Base-by-base conservation (phyloP, 2,113 vertebrate species). In the Carassius gibelio region DNA sequence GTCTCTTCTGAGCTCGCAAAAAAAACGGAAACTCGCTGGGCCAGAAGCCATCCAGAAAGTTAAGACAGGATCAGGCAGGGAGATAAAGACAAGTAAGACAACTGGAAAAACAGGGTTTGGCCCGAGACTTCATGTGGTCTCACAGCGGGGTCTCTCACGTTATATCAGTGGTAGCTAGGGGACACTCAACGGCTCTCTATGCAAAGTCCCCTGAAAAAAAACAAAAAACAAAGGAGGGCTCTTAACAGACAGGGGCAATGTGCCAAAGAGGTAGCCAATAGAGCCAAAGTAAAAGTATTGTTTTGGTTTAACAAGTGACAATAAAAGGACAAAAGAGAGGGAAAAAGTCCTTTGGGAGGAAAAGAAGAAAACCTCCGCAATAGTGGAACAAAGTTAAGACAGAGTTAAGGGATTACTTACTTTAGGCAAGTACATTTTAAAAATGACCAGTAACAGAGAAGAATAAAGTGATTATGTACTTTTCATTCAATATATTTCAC, bases 61-160 rank as follows among this genome's bases (percentile, higher is more conserved):
- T 30, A 50, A 83, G 76, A 86, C 77, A 26, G 90, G 89, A 93
- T 92, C 92, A 92, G 89, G 89, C 0, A 74, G 88, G 87, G 91
- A 92, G 92, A 94, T 92, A 92, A 90, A 90, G 91, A 90, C 93
- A 94, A 93, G 93, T 93, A 90, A 90, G 91, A 90, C 93, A 94
- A 93, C 93, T 94, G 92, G 93, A 94, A 93, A 93, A 94, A 92
- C 94, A 93, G 93, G 94, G 90, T 91, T 92, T 92, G 90, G 91
- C 90, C 91, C 84, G 59, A 84, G 89, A 84, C 92, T 90, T 87
- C 91, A 90, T 85, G 89, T 86, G 79, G 90, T 59, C n/a, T 85
- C 90, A 84, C 90, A 87, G 92, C 87, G 84, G 88, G 93, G 91
- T 52, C 89, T 87, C 93, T 94, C 91, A 93, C 93, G 92, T 94